A percentile compares a stretch with the other conserved stretches of the same genome.
These are phyloP conservation scores for Cerceris ruficornis DNA, from an alignment of 2,888 invertebrate genomes.

Conservation along the genomic window DNA sequence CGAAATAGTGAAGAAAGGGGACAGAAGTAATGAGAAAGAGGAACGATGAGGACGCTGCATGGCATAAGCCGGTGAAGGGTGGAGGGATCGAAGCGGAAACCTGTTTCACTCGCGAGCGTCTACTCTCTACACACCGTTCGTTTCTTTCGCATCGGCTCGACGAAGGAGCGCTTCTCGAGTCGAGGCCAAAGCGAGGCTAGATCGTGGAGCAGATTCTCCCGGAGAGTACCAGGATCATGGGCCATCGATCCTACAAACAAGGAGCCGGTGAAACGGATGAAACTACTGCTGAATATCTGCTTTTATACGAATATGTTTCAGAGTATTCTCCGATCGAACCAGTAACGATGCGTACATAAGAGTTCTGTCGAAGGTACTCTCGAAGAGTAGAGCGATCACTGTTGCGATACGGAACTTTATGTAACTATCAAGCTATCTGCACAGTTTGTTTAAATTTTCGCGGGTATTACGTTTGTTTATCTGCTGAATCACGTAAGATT, in stretches of 20 bases:
- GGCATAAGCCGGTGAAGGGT: background rate
- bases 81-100: constrained; percentile 20
- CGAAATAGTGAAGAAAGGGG: background rate
- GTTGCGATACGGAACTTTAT: too few relatives aligned
- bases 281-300: background rate
- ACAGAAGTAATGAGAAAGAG: background rate
- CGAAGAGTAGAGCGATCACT: too few relatives aligned
- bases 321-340: background rate
- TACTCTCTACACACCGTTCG: constrained; percentile 13
- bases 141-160: constrained; percentile 36
- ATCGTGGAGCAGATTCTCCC: constrained; percentile 11
- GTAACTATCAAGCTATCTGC: too few relatives aligned
- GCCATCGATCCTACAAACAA: background rate
- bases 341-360: background rate
- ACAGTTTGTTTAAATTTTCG: too few relatives aligned
- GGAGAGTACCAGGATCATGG: background rate
- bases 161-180: constrained; percentile 6
- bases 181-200: constrained; percentile 26
- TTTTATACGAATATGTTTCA: background rate
- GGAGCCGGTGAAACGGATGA: background rate
- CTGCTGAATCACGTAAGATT: too few relatives aligned
- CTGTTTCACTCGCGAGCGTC: constrained; percentile 26
- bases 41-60: background rate
- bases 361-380: too few relatives aligned
- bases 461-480: too few relatives aligned